These are phyloP conservation scores for Rapana venosa DNA, from an alignment of 2,888 invertebrate species.

Conservation along the genomic window DNA sequence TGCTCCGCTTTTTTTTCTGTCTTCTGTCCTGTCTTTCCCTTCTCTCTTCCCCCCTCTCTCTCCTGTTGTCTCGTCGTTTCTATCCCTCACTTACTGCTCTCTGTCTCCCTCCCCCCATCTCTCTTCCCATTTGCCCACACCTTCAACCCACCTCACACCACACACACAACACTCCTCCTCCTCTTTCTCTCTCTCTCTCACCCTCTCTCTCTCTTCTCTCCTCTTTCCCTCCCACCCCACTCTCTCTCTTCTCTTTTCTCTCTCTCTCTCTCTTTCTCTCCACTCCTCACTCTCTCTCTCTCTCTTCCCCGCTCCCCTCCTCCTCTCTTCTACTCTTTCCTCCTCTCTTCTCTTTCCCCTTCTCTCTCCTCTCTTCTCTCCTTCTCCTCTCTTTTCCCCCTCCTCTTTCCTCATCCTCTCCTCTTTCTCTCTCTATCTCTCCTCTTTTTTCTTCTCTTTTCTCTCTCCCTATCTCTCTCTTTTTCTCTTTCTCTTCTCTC, in stretches of 20 bases:
- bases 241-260: neutral
- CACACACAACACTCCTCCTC: too few relatives aligned
- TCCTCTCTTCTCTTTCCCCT: neutral
- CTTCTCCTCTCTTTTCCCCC: too few relatives aligned
- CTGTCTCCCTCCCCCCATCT: neutral
- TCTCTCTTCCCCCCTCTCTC: neutral
- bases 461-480: too few relatives aligned
- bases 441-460: neutral
- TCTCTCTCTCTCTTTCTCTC: neutral
- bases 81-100: neutral
- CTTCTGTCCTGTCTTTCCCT: neutral
- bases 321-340: neutral
- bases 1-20: neutral
- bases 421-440: too few relatives aligned
- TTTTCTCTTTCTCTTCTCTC: neutral
- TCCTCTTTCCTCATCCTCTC: too few relatives aligned
- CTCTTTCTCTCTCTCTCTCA: too few relatives aligned
- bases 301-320: neutral
- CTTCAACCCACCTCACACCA: neutral
- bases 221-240: neutral
- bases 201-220: too few relatives aligned
- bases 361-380: neutral
- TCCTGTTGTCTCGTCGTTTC: neutral
- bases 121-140: neutral
- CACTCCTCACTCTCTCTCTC: neutral